Evolutionary conservation across 2,797 vertebrate species (phyloP), one percentile per base, ranked within the genome.

Genomic region (Manis javanica): DNA sequence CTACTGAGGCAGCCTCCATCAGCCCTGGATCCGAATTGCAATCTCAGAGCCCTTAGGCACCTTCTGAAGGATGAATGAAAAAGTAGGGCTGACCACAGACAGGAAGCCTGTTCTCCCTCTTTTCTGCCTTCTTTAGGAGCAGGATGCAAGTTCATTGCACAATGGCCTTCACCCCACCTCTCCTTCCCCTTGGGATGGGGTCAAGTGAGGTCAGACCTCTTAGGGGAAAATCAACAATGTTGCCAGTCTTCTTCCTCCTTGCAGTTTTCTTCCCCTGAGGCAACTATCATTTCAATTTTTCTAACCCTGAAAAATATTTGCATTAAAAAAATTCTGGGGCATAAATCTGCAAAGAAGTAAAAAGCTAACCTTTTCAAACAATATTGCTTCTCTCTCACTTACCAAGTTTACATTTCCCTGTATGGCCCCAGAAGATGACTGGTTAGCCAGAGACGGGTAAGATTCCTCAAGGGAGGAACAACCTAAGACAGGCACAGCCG

Each of bases 221-320:
- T 37, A 49, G 18, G 16, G 15, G 2, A 49, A 26, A 72, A 68
- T 72, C 9, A 90, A 85, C 61, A 39, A 19, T 55, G 59, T 5
- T 24, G 26, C 42, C 71, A 46, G 14, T 19, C 19, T 51, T 66
- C 61, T 59, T 57, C 16, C 5, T 87, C 34, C 13, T 51, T 87
- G 66, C 51, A 83, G 21, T 34, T 89, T 42, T 90, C 18, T 55
- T 34, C 59, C 18, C 21, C 16, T 24, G 42, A 53, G 11, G 21
- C 24, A 79, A 55, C 61, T n/a, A 53, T 53, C 14, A 39, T 69
- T 59, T 74, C 55, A 29, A 31, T 61, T 95, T 88, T 87, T 72
- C 66, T 90, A 55, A 64, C 79, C 34, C 18, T 91, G 91, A 84
- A 42, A 92, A 51, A 51, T 90, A 53, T 64, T 79, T 87, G 15